These are phyloP conservation scores for Notocelia uddmanniana DNA, from an alignment of 2,888 invertebrate species.

Conservation along the genomic window DNA sequence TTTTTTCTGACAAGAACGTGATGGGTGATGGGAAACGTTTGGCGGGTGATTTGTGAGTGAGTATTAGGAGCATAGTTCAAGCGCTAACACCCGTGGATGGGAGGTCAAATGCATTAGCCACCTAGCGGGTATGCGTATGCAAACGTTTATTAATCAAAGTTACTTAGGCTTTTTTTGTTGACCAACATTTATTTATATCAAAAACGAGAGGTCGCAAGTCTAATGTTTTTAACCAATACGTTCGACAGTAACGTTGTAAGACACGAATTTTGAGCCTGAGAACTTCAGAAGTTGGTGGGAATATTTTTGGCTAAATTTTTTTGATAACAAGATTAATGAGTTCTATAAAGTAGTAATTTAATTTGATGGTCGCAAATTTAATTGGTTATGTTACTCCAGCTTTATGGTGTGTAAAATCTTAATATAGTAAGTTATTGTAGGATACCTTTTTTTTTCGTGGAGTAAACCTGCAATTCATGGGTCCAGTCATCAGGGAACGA, in stretches of 20 bases:
- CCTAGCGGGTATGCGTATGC: slow-evolving; percentile 76
- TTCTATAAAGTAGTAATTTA: slow-evolving; percentile 3
- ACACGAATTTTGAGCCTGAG: slow-evolving; percentile 40
- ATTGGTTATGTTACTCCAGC: too few species aligned
- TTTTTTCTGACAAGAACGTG: slow-evolving; percentile 82
- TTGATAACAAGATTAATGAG: slow-evolving; percentile 8
- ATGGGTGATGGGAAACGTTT: slow-evolving; percentile 78
- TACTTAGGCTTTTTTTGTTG: slow-evolving; percentile 55
- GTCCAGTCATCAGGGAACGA: too few species aligned
- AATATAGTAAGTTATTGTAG: too few species aligned
- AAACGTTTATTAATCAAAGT: slow-evolving; percentile 78
- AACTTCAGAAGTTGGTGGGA: slow-evolving; percentile 44
- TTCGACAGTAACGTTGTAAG: not conserved
- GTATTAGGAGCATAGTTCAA: slow-evolving; percentile 82
- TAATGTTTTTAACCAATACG: not conserved
- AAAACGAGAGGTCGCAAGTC: slow-evolving; percentile 1
- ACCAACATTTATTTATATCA: slow-evolving; percentile 48
- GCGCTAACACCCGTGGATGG: slow-evolving; percentile 76
- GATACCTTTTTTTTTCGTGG: too few species aligned
- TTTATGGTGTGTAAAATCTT: too few species aligned
- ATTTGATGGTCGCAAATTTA: slow-evolving; percentile 8
- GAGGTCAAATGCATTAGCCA: slow-evolving; percentile 84
- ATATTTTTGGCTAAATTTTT: slow-evolving; percentile 10
- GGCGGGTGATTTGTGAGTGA: slow-evolving; percentile 77
- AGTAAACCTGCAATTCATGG: too few species aligned